Percentiles rank a stretch among this genome's conserved stretches.
Conservation (phyloP, 1,140 invertebrate species). For the Nasonia longicornis region DNA sequence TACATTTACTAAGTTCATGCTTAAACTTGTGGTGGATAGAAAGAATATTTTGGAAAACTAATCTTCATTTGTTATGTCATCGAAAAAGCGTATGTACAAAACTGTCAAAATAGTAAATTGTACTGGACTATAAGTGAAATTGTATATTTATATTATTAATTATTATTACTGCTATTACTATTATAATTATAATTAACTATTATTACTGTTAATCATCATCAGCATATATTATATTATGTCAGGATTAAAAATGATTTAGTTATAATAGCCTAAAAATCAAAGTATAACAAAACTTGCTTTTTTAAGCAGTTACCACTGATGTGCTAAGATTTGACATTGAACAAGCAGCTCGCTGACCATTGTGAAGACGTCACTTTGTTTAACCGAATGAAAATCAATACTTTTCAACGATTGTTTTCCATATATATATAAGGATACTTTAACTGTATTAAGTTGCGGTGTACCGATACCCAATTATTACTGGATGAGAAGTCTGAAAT, state of each 20-base stretch:
- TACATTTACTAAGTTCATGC: constrained; percentile 28
- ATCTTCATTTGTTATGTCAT: constrained; percentile 28
- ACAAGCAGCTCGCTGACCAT: neutral
- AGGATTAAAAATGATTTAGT: constrained; percentile 13
- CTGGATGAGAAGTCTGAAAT: constrained; percentile 26
- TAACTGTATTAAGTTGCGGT: neutral
- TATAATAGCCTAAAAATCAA: constrained; percentile 11
- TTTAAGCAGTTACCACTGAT: constrained; percentile 10
- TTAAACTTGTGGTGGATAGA: neutral
- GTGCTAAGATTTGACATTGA: neutral
- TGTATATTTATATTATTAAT: constrained; percentile 40
- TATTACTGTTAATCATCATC: constrained; percentile 9
- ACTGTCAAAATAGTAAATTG: constrained; percentile 14
- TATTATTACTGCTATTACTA: constrained; percentile 27
- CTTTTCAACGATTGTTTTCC: neutral
- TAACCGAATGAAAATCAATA: constrained; percentile 13
- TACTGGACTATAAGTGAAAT: constrained; percentile 9
- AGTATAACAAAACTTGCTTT: constrained; percentile 15
- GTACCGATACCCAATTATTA: neutral
- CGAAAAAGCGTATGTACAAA: constrained; percentile 29
- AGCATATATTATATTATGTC: neutral
- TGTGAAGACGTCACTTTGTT: constrained; percentile 15
- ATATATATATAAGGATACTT: constrained; percentile 1
- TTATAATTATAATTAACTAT: constrained; percentile 30
- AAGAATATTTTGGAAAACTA: constrained; percentile 31